Evolutionary conservation across 2,113 vertebrate species (phyloP).

Genomic region (Pampusana beccarii): DNA sequence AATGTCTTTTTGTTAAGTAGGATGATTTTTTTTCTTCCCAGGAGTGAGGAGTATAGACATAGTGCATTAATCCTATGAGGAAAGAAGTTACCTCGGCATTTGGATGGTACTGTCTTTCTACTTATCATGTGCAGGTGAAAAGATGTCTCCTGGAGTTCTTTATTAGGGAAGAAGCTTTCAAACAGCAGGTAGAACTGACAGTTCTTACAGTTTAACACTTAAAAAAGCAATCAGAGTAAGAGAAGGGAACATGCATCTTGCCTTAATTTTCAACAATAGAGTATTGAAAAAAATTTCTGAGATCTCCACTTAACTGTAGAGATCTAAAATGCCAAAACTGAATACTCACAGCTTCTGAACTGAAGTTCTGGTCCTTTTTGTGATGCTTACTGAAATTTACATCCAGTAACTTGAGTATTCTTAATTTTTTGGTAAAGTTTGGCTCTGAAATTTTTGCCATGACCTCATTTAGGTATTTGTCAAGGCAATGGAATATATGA

Average conservation of each 20-base stretch:
- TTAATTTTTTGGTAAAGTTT: neutral
- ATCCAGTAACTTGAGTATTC: neutral
- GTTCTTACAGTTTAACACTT: slow-evolving; percentile 25
- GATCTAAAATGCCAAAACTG: neutral
- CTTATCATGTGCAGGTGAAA: neutral
- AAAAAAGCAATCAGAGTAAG: neutral
- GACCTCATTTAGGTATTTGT: slow-evolving; percentile 4
- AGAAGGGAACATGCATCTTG: slow-evolving; percentile 53
- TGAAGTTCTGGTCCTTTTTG: neutral
- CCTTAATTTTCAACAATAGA: slow-evolving; percentile 1
- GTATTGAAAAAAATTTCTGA: neutral
- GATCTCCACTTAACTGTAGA: neutral
- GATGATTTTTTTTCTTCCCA: neutral
- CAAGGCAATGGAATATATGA: slow-evolving; percentile 16
- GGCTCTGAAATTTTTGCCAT: neutral
- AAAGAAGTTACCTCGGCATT: neutral
- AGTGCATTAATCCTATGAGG: neutral
- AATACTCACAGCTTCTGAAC: neutral
- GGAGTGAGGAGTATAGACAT: neutral
- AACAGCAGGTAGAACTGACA: slow-evolving; percentile 28
- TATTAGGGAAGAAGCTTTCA: neutral
- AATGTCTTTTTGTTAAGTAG: neutral
- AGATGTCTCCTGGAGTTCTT: neutral
- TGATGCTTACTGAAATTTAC: neutral
- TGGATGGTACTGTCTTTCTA: neutral